Conservation (phyloP, 2,113 vertebrate genomes). For the Salvelinus alpinus region DNA sequence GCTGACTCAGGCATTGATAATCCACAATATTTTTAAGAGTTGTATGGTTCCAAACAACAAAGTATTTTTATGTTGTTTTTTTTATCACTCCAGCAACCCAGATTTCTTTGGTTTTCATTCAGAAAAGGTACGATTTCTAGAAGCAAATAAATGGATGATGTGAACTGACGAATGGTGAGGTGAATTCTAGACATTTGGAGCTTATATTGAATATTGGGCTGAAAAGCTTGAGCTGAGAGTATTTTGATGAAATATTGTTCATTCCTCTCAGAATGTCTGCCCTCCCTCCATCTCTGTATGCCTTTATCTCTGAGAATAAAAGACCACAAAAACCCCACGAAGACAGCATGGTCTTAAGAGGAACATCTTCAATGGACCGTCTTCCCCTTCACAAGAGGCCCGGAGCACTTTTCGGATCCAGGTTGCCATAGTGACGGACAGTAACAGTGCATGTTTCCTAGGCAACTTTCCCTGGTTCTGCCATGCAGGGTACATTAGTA, state of each 20-base stretch:
- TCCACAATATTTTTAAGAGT: too few species aligned
- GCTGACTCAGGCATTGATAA: too few species aligned
- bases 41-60: too few species aligned
- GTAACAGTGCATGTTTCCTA: conserved; percentile 65
- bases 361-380: conserved; percentile 23
- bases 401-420: conserved; percentile 41
- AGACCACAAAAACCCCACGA: neutral
- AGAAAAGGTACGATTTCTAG: neutral
- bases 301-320: neutral
- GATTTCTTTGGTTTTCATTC: neutral
- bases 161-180: neutral
- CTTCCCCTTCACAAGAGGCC: conserved; percentile 19
- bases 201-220: neutral
- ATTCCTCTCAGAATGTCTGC: neutral
- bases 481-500: conserved; percentile 15
- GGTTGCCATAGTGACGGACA: conserved; percentile 59
- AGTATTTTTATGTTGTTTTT: neutral
- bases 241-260: conserved; percentile 11
- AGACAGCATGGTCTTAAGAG: neutral
- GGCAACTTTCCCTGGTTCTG: conserved; percentile 46
- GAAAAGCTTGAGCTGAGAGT: neutral
- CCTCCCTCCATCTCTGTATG: neutral
- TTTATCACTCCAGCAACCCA: neutral
- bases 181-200: neutral
- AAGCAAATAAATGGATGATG: neutral